Base-by-base conservation (phyloP, 2,113 vertebrate species). In the Anolis carolinensis region DNA sequence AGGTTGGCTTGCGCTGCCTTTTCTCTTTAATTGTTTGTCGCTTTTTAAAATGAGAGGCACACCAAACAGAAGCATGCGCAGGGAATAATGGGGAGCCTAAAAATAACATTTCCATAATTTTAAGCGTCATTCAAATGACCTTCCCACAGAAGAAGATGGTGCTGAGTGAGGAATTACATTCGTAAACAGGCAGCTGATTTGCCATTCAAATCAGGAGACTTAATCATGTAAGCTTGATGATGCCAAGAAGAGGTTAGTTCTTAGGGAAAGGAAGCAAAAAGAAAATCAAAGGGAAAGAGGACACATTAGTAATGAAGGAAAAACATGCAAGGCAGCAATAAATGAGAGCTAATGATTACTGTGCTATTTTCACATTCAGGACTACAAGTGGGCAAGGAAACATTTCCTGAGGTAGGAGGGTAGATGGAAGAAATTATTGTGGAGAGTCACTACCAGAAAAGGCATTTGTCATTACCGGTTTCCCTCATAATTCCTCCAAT, bases 61-160 rank as follows among this genome's bases (percentile, higher is more conserved):
- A 4, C 81, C 90, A 92, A 89, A 89, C 85, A 91, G 79, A 86
- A 78, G 77, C 48, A 84, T 87, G 78, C 89, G 3, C 50, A 74
- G 0, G 0, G 71, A 84, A 84, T 18, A n/a, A 82, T 87, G 90
- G 92, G 1, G 0, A 88, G 86, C 85, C 14, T 4, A 91, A 84
- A 86, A 81, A 44, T 82, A 86, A 50, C 85, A 81, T 67, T 36
- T 48, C 84, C 74, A 90, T 90, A 76, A 25, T 2, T 34, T 7
- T 13, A 4, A 77, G 83, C 2, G 52, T 91, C 92, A 90, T 10
- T 92, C 89, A 82, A 82, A 86, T 67, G 89, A 90, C 89, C 90
- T 93, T 92, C 90, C 0, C 7, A 87, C 81, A 81, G 0, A 27
- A 65, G 0, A 68, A 68, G 48, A 75, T 1, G 0, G 82, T 8